Conservation (phyloP, 2,888 invertebrate species). For the Mycalesis mineus region DNA sequence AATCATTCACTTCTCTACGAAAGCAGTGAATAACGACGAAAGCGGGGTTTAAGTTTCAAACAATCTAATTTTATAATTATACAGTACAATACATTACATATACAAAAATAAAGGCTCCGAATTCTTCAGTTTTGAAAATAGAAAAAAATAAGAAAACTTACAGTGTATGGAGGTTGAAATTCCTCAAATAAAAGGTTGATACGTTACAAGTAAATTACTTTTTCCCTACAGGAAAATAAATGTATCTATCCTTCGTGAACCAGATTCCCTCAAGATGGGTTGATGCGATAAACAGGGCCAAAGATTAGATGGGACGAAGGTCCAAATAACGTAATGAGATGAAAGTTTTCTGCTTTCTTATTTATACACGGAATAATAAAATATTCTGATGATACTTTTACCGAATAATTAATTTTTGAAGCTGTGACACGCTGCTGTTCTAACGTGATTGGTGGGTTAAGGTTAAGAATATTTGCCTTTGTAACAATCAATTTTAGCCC, state of each 20-base stretch:
- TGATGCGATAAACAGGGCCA: slow-evolving; percentile 18
- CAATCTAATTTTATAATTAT: no score
- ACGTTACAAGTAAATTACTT: slow-evolving; percentile 17
- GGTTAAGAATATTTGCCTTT: no score
- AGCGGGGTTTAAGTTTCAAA: no score
- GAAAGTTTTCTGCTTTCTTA: slow-evolving; percentile 1
- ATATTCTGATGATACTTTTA: no score
- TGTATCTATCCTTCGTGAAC: slow-evolving; percentile 11
- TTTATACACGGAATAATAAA: neutral
- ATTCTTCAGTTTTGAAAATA: neutral
- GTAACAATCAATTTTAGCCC: no score
- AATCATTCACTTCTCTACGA: no score
- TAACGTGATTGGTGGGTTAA: no score
- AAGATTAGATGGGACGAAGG: slow-evolving; percentile 20
- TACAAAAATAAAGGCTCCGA: neutral
- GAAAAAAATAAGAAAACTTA: neutral
- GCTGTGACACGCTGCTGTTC: no score
- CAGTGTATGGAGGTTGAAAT: slow-evolving; percentile 1
- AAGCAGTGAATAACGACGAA: no score
- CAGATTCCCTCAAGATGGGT: slow-evolving; percentile 21
- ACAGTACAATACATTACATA: neutral
- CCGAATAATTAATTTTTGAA: no score
- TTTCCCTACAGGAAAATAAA: slow-evolving; percentile 15
- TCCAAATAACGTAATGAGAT: slow-evolving; percentile 16
- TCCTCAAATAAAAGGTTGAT: slow-evolving; percentile 6